Evolutionary conservation across 2,888 invertebrate species (phyloP).

Genomic region (Eupithecia centaureata): DNA sequence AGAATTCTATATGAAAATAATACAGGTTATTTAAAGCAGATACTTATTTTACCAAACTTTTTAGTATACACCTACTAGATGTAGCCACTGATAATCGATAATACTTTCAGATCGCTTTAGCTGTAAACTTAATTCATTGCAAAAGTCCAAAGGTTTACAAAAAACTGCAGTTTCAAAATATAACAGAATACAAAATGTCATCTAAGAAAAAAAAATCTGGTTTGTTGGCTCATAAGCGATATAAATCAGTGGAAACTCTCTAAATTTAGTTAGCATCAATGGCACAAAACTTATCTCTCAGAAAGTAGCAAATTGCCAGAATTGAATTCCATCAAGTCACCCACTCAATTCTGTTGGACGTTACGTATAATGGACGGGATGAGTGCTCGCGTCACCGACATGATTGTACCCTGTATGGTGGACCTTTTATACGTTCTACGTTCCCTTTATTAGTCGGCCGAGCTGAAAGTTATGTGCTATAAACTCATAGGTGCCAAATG

Average conservation of each 20-base stretch:
- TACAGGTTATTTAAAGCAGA: too few species aligned
- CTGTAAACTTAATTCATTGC: not conserved
- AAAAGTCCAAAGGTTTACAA: not conserved
- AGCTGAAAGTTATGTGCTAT: slow-evolving; percentile 32
- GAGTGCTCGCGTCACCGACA: slow-evolving; percentile 43
- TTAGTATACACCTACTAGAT: not conserved
- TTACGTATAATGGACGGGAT: slow-evolving; percentile 47
- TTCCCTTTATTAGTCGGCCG: slow-evolving; percentile 35
- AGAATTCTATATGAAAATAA: not conserved
- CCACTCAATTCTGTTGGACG: slow-evolving; percentile 46
- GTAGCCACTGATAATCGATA: not conserved
- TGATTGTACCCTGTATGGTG: slow-evolving; percentile 42
- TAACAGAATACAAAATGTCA: not conserved
- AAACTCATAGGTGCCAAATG: slow-evolving; percentile 19
- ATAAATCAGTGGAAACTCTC: slow-evolving; percentile 22
- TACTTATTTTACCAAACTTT: not conserved
- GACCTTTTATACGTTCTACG: slow-evolving; percentile 36
- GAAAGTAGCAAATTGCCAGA: slow-evolving; percentile 46
- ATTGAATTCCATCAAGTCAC: slow-evolving; percentile 48
- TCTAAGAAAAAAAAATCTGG: not conserved
- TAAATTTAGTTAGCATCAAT: slow-evolving; percentile 37
- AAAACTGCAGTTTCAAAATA: not conserved
- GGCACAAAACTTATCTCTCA: slow-evolving; percentile 42
- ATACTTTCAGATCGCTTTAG: not conserved
- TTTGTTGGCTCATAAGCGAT: not conserved